Evolutionary conservation across 2,797 vertebrate genomes (phyloP), one percentile per base, ranked within the genome.

Genomic region (Babyrousa celebensis): DNA sequence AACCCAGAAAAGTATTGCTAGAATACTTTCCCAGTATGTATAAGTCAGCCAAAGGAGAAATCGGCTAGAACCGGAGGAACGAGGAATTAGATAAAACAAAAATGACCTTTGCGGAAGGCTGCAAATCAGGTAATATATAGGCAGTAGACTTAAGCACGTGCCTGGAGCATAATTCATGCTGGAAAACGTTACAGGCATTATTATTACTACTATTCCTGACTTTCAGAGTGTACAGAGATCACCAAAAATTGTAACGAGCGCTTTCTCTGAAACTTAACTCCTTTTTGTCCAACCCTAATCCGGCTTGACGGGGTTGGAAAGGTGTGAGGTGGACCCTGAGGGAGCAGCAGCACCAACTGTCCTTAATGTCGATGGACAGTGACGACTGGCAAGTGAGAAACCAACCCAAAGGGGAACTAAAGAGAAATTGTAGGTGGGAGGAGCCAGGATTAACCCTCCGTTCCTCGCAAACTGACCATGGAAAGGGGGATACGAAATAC

Each of bases 31-130:
- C 72, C 36, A 60, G 14, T 63, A 48, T 68, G 83, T 87, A 23
- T 43, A 74, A 74, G 78, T 88, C 68, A 67, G 79, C 6, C 65
- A 94, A 89, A 94, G 29, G 65, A 32, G 6, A 93, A 93, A 77
- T 80, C 32, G 15, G 80, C 62, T 88, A 91, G 79, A 96, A 71
- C 20, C 12, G 74, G 93, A 62, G 56, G 7, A 91, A 95, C 91
- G 52, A 80, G 85, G 25, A 95, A 62, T 78, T 52, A 85, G 29
- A 79, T 89, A 80, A 95, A 85, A 85, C n/a, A 91, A 94, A 95
- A 96, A 80, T 71, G 58, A 85, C 85, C 67, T 95, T 86, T 78
- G n/a, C 20, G 0, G 20, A 90, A 91, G 65, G 71, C 80, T 85
- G 65, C 8, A 94, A 96, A 89, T 43, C 6, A 85, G 48, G 43